Base-by-base conservation (phyloP, 64 coral and sea anemone species). In the Actinia tenebrosa region DNA sequence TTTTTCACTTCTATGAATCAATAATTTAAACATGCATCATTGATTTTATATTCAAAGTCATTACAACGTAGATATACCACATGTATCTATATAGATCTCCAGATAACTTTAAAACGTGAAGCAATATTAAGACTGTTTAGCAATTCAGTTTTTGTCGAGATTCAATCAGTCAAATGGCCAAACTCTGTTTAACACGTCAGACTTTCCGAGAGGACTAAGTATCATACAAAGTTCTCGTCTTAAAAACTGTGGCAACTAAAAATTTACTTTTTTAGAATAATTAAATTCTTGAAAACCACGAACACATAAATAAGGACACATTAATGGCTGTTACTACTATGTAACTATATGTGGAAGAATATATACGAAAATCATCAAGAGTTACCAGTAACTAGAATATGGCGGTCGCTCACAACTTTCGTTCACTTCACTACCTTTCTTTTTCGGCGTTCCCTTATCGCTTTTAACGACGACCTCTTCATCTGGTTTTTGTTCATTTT, bases 371-470 rank as follows among this genome's bases (percentile, higher is more conserved):
- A 23, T 75, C 7, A 75, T 26, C 69, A 27, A 27, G 25, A 10
- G 13, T 16, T 30, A 42, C 69, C 69, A n/a, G 27, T 30, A 42
- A 37, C 9, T 75, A 11, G 23, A 69, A 69, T 50, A 8, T 75
- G 10, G 25, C 25, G 3, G 25, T 42, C 69, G 3, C 2, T 42
- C 69, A 75, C 7, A 75, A 42, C 11, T 75, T 30, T 42, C 23
- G 25, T 75, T 30, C 5, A 42, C 7, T 75, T 75, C 27, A 7
- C 22, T 86, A 91, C 90, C 90, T 91, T 91, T 91, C 78, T 91
- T 91, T 77, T 87, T 91, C 16, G 90, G 90, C 47, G 90, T 91
- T 17, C 26, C 86, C 80, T 91, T 91, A 44, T 53, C 55, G 85
- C 52, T 87, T 53, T 85, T 85, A 16, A 16, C 45, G 18, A 30